Base-by-base conservation (phyloP, 2,888 invertebrate species). In the Erebia aethiops region DNA sequence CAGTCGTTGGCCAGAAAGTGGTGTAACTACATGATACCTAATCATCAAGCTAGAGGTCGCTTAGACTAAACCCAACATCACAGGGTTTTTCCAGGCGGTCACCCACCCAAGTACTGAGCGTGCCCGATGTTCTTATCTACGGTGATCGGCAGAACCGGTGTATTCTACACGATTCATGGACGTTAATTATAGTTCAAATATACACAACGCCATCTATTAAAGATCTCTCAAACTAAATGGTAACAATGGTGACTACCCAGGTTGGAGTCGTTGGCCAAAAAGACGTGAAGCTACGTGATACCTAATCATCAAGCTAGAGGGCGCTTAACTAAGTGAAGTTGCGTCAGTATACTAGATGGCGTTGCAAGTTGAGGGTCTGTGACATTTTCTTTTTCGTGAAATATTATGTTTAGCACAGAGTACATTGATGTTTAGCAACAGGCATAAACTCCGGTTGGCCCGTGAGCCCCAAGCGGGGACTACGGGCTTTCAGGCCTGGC, bases 61-160 rank as follows among this genome's bases (percentile, higher is more conserved):
- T 52, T 7, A 9, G n/a, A 16, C n/a, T 8, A 26, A 81, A 79
- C 82, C 82, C 84, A 84, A 85, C 84, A 78, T 79, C 81, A 84
- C 84, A 82, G 76, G 81, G 83, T 84, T 82, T 84, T 84, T 83
- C 84, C 83, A 84, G 81, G 84, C 83, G 84, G 83, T 84, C 82
- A 84, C 83, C 84, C 83, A 84, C 86, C 85, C 83, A 85, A 84
- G 85, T 81, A 82, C 81, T 83, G 80, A 82, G 81, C 79, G 76
- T 82, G 82, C 83, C 83, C 81, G 81, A 83, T 79, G 81, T 80
- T 84, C 81, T 83, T 83, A 81, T 82, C 80, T 82, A 82, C 83
- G 82, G 84, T 83, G 82, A 83, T 84, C 83, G 82, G 83, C 83
- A 83, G 83, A 84, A 78, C 77, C 82, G 82, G 81, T 83, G 82